Percentiles rank a stretch among this genome's conserved stretches.
phyloP scores from a whole-genome alignment of 2,797 vertebrate species.

The Threskiornis aethiopicus region DNA sequence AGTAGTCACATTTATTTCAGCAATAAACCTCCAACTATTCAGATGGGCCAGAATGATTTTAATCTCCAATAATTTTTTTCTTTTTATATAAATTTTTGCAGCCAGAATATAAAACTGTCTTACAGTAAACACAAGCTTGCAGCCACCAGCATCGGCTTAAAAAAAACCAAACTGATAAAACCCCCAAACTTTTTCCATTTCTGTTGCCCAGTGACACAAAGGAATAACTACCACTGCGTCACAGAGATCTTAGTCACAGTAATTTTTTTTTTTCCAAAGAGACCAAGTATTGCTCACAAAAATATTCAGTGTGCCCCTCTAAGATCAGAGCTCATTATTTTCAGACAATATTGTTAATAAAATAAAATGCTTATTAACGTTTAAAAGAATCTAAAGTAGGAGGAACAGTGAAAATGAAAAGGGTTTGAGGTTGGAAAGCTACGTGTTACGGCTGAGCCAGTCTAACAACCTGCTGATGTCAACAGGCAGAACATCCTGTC shows the following conservation, averaged over 20 bases:
- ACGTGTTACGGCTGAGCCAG: neutral
- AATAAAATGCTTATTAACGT: neutral
- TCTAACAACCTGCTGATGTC: neutral
- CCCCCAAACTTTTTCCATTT: neutral
- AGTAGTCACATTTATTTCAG: neutral
- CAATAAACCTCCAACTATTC: neutral
- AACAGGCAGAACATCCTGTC: neutral
- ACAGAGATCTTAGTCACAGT: neutral
- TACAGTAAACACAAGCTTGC: neutral
- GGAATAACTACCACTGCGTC: neutral
- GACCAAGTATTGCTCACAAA: neutral
- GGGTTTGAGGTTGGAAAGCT: neutral
- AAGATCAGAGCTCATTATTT: neutral
- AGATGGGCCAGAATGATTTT: neutral
- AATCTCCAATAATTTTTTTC: neutral
- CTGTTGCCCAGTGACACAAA: neutral
- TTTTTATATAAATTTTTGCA: neutral
- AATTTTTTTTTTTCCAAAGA: neutral
- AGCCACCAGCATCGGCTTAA: neutral
- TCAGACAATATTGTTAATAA: neutral
- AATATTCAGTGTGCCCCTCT: neutral
- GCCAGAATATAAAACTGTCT: neutral
- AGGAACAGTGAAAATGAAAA: neutral
- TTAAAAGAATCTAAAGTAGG: neutral
- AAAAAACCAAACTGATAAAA: neutral